Evolutionary conservation across 2,797 vertebrate genomes (phyloP).

Genomic region (Vireo griseus): DNA sequence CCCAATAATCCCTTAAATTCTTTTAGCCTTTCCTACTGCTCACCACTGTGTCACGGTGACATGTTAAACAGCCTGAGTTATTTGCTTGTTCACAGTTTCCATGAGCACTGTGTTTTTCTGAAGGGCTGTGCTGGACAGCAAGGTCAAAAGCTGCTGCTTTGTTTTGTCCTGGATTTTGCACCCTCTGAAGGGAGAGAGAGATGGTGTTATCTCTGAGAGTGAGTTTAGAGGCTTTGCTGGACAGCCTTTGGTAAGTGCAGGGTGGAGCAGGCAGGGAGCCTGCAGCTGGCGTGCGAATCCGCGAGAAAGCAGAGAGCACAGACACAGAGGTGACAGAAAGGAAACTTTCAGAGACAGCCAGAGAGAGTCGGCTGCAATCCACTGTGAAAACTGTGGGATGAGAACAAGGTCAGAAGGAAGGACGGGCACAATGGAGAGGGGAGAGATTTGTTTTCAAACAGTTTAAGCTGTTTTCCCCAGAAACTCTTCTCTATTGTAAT

Average conservation of each 20-base stretch:
- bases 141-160: constrained; percentile 46
- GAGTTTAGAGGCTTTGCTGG: not conserved
- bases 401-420: constrained; percentile 32
- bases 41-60: not conserved
- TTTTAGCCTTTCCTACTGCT: not conserved
- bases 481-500: not conserved
- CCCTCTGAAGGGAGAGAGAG: not conserved
- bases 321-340: not conserved
- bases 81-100: constrained; percentile 43
- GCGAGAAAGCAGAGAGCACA: not conserved
- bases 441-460: not conserved
- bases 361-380: not conserved
- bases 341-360: constrained; percentile 8
- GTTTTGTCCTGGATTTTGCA: constrained; percentile 37
- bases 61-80: constrained; percentile 29
- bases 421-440: not conserved
- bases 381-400: not conserved
- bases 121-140: not conserved
- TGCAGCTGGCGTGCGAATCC: not conserved
- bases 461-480: not conserved
- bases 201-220: not conserved
- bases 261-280: constrained; percentile 9
- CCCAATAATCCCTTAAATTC: constrained; percentile 45
- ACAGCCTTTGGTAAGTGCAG: not conserved
- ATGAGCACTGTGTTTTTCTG: not conserved